phyloP scores from a whole-genome alignment of 1,140 invertebrate species.

The Drosophila pseudoobscura region DNA sequence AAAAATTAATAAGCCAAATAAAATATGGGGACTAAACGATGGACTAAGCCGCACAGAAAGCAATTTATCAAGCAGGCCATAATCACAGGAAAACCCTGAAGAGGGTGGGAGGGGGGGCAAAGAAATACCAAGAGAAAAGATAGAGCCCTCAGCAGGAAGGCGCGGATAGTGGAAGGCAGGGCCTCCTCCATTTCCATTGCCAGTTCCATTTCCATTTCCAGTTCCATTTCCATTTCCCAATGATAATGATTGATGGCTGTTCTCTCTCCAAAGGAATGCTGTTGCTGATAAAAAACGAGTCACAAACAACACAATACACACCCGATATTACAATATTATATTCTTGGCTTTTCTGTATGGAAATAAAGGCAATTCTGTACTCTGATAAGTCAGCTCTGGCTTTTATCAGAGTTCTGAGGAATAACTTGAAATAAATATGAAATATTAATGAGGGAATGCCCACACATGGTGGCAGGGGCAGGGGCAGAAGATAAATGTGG shows the following conservation, averaged over 20 bases:
- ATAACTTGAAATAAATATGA: conserved; percentile 50
- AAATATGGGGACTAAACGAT: conserved; percentile 40
- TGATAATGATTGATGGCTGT: conserved; percentile 63
- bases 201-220: too few relatives aligned
- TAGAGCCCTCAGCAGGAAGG: conserved; percentile 33
- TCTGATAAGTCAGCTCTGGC: conserved; percentile 30
- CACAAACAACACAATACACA: conserved; percentile 35
- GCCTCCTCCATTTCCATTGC: not conserved
- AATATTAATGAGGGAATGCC: conserved; percentile 45
- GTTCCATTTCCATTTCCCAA: conserved; percentile 1
- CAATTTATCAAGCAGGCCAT: conserved; percentile 55
- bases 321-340: conserved; percentile 17
- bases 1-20: conserved; percentile 60
- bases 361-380: conserved; percentile 20
- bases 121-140: conserved; percentile 22
- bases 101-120: too few relatives aligned
- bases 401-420: conserved; percentile 40
- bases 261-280: conserved; percentile 18
- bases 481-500: conserved; percentile 40
- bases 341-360: conserved; percentile 36
- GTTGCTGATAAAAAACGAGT: conserved; percentile 27
- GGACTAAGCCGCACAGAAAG: conserved; percentile 39
- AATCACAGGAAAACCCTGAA: conserved; percentile 18
- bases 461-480: not conserved
- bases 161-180: conserved; percentile 8